Base-by-base conservation (phyloP, 2,113 vertebrate genomes). In the Cebidichthys violaceus region DNA sequence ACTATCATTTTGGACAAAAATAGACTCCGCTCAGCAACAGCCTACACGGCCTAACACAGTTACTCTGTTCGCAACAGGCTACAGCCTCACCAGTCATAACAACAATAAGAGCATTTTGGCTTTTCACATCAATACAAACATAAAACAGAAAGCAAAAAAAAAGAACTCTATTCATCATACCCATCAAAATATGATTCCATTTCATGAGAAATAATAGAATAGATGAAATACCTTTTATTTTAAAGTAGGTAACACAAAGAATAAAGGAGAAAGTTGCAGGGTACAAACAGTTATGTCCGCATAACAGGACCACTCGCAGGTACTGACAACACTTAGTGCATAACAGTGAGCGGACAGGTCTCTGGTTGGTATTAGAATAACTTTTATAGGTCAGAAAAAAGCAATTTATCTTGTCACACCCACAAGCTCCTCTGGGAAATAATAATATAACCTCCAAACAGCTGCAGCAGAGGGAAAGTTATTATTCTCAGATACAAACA, bases 1-100 rank as follows among this genome's bases (percentile, higher is more conserved):
- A 88, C 86, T 88, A 89, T 85, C 37, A 88, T 89, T 90, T 84
- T 79, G 87, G 82, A 77, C 79, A 9, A 75, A 93, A 90, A 90
- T 92, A 92, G 79, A 86, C 74, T 81, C 69, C 71, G 50, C 77
- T 81, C 77, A 29, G 81, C 39, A 54, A 55, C 81, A 64, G 75
- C 81, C 77, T 71, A 50, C 79, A 84, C 33, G 69, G 43, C 69
- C 69, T 82, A 81, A 74, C 54, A 62, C 35, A 27, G 62, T 73
- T 45, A 84, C 76, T 78, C 70, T 82, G 65, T 35, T 70, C 18
- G 15, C 70, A 84, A 68, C 43, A 31, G 45, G 75, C 82, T 29
- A 29, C 71, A 66, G 35, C 54, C 54, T 66, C 33, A 31, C 4
- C 54, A 37, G 24, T 37, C 45, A n/a, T 54, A 75, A 62, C 75